These are phyloP conservation scores for Ennomos erosarius DNA, from an alignment of 2,888 invertebrate genomes.

Conservation along the genomic window DNA sequence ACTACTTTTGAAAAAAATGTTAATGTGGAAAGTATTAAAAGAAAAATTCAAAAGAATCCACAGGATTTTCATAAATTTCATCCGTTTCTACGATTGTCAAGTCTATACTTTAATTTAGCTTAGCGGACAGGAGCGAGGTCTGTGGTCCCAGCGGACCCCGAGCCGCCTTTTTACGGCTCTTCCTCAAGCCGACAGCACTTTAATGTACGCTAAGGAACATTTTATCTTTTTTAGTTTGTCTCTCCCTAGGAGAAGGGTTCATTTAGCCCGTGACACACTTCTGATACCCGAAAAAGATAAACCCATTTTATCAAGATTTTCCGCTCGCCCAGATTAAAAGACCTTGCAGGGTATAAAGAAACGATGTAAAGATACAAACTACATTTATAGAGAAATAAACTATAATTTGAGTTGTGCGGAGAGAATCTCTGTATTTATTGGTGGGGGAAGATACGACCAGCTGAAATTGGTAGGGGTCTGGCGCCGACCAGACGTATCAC, in stretches of 20 bases:
- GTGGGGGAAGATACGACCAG: conserved; percentile 50
- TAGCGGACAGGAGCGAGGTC: conserved; percentile 53
- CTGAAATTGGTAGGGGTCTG: conserved; percentile 61
- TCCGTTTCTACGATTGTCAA: conserved; percentile 47
- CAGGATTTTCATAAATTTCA: not conserved
- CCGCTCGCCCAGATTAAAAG: conserved; percentile 56
- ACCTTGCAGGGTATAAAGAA: conserved; percentile 35
- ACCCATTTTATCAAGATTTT: conserved; percentile 66
- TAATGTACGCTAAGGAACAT: conserved; percentile 80
- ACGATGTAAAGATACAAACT: conserved; percentile 40
- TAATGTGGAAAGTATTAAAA: too few species aligned
- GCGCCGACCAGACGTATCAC: conserved; percentile 63
- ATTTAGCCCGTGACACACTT: conserved; percentile 75
- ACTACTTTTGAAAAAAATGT: too few species aligned
- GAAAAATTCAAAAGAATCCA: too few species aligned
- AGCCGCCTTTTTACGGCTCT: conserved; percentile 74
- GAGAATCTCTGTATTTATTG: conserved; percentile 58
- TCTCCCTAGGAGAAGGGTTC: conserved; percentile 76
- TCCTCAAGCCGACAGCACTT: conserved; percentile 71
- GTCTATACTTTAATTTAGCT: conserved; percentile 73
- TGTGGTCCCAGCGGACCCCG: conserved; percentile 61
- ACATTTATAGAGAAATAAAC: conserved; percentile 60
- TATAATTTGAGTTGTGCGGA: conserved; percentile 50
- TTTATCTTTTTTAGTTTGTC: conserved; percentile 82
- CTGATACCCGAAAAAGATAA: conserved; percentile 73